A percentile compares a stretch with the other conserved stretches of the same genome.
Evolutionary conservation across 2,113 vertebrate genomes (phyloP).

Genomic region (Lagopus leucura): DNA sequence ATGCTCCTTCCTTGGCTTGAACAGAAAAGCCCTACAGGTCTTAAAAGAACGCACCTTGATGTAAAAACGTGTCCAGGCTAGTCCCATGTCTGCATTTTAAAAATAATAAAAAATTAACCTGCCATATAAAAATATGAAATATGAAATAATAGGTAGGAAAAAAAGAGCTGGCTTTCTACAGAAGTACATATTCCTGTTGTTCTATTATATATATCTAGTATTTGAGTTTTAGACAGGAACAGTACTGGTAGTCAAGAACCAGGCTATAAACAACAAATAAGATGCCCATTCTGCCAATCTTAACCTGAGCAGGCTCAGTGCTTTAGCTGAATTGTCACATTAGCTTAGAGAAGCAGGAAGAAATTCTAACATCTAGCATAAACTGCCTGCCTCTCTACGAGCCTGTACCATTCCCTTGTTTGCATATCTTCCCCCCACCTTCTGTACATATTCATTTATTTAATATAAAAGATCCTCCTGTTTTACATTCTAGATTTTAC

Average conservation of each 20-base stretch:
- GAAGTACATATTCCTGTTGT: accelerated
- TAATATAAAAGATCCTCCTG: background rate
- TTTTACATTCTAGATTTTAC: conserved; percentile 5
- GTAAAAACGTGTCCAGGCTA: background rate
- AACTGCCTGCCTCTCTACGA: background rate
- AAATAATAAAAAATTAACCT: background rate
- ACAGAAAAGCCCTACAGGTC: background rate
- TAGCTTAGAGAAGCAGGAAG: background rate
- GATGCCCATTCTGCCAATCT: background rate
- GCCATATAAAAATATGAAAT: background rate
- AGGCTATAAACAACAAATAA: background rate
- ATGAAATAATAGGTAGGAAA: background rate
- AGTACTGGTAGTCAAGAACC: background rate
- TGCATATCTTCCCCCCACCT: background rate
- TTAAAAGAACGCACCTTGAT: background rate
- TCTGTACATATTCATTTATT: background rate
- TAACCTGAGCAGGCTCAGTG: background rate
- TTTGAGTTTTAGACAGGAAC: background rate
- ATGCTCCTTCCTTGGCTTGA: background rate
- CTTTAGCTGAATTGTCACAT: background rate
- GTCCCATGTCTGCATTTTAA: background rate
- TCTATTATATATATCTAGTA: background rate
- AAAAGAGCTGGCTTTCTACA: background rate
- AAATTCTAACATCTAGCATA: background rate
- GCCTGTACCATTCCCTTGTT: background rate